Evolutionary conservation across 2,797 vertebrate species (phyloP).

Genomic region (Parambassis ranga): DNA sequence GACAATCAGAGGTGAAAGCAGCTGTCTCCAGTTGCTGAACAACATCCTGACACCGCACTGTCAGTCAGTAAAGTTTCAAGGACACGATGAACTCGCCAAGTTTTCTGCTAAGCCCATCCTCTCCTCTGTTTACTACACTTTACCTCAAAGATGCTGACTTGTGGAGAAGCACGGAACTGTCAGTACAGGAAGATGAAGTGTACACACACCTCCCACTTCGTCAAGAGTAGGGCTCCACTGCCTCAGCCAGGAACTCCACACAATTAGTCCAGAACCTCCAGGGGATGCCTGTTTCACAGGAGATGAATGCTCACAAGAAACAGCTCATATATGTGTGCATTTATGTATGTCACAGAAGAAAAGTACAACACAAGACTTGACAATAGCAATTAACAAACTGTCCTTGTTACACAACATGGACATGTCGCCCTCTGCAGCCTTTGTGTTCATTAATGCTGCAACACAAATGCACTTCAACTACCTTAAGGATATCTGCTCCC

Average conservation of each 20-base stretch:
- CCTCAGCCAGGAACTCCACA: conserved; percentile 56
- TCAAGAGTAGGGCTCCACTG: conserved; percentile 46
- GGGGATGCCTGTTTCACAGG: conserved; percentile 48
- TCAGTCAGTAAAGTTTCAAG: conserved; percentile 74
- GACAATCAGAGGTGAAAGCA: conserved; percentile 41
- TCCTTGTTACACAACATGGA: too few species aligned
- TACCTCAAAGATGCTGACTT: conserved; percentile 76
- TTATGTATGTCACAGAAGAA: neutral
- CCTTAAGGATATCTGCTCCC: neutral
- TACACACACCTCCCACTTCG: conserved; percentile 61
- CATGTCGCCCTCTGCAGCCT: neutral
- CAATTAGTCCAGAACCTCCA: conserved; percentile 71
- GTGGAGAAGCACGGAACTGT: conserved; percentile 65
- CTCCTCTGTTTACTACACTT: conserved; percentile 64
- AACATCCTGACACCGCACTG: conserved; percentile 34
- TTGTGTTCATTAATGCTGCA: conserved; percentile 33
- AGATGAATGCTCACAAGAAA: conserved; percentile 58
- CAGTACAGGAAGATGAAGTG: conserved; percentile 74
- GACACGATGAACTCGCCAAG: conserved; percentile 47
- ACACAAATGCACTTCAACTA: conserved; percentile 6
- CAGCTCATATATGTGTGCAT: conserved; percentile 2
- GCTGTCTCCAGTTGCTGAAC: conserved; percentile 34
- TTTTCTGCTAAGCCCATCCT: conserved; percentile 40
- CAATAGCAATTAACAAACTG: conserved; percentile 8
- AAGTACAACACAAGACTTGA: neutral